Evolutionary conservation across 2,113 vertebrate species (phyloP).

Genomic region (Scophthalmus maximus): DNA sequence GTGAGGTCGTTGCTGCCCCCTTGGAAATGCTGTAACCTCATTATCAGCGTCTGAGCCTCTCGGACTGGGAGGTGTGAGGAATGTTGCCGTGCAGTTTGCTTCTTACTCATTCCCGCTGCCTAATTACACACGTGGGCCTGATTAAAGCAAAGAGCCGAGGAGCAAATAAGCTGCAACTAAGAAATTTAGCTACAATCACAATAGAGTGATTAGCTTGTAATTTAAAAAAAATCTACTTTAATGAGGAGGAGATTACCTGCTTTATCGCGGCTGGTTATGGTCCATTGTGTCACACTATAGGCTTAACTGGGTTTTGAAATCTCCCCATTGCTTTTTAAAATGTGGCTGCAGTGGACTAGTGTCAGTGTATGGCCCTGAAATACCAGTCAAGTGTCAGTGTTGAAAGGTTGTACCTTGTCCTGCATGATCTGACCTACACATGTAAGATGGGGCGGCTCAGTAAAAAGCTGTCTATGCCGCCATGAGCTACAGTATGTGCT

Average conservation of each 20-base stretch:
- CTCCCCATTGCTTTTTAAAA: not conserved
- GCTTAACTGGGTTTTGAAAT: no score
- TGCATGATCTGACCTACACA: not conserved
- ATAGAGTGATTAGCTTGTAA: not conserved
- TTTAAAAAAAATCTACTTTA: not conserved
- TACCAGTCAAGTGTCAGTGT: not conserved
- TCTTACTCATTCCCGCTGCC: slow-evolving; percentile 21
- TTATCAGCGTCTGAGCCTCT: slow-evolving; percentile 62
- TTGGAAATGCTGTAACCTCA: slow-evolving; percentile 65
- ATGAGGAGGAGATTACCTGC: not conserved
- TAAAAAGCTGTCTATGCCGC: not conserved
- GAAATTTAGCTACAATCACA: not conserved
- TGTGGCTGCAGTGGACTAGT: not conserved
- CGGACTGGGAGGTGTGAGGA: slow-evolving; percentile 40
- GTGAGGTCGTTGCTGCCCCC: slow-evolving; percentile 30
- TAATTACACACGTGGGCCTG: not conserved
- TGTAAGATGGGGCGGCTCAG: not conserved
- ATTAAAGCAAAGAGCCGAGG: not conserved
- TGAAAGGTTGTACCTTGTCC: not conserved
- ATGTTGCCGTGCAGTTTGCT: slow-evolving; percentile 20
- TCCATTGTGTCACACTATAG: no score
- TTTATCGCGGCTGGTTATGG: not conserved
- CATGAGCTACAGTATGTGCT: not conserved
- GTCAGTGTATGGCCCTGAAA: not conserved
- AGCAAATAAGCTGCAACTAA: no score